Evolutionary conservation across 2,113 vertebrate genomes (phyloP), one percentile per base, ranked within the genome.

Genomic region (Notarius quadriscutis): DNA sequence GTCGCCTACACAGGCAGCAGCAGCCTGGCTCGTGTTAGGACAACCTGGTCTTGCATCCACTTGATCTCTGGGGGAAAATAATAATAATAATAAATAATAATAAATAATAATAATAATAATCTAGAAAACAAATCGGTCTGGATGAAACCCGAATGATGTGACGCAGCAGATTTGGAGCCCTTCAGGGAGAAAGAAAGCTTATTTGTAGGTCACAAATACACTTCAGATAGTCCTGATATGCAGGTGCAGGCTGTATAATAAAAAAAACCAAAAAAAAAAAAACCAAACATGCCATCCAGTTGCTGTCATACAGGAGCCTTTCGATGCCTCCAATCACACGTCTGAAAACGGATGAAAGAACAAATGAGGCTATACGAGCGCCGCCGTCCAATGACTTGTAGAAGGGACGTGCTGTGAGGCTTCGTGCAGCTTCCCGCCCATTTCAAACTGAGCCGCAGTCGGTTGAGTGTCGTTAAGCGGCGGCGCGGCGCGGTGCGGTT

Each of bases 371-470:
- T 81, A 41, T 41, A 58, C 79, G 84, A 84, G 82, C 85, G 83
- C 63, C 82, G 83, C 71, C 89, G 87, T 78, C 84, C 87, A 91
- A 72, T 79, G 86, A 58, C 81, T 90, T 88, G 69, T 27, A 58
- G 67, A 87, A 89, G 87, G 50, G 88, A 89, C 85, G 87, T 18
- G 60, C 77, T 88, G 18, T 88, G 10, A 90, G 90, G 69, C 91
- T 89, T 90, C 79, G 67, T 86, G 63, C 81, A 89, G 89, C 90
- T 95, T 95, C 94, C 94, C 93, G 94, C 94, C 93, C 91, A 89
- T 93, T 95, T 95, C 93, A 88, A 91, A 92, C 85, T 84, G 62
- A 88, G 88, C 79, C 78, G 65, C 41, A 84, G 50, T 87, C 77
- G 86, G 84, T 90, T 90, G 83, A 87, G 63, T 48, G 87, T 79